phyloP scores from a whole-genome alignment of 2,888 invertebrate species.

The Scelioninae gen. 1 region DNA sequence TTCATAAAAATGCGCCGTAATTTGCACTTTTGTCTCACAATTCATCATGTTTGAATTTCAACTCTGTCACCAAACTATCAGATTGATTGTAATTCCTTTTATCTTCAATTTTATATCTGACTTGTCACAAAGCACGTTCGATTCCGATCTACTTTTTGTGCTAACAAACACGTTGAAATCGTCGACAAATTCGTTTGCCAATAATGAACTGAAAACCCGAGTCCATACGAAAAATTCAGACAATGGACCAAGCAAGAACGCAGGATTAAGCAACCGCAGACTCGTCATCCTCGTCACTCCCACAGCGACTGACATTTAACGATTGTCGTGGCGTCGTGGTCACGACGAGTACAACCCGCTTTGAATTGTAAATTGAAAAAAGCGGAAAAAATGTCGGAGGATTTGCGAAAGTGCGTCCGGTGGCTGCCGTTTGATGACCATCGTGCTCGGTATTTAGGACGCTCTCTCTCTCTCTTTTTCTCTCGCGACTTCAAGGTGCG shows the following conservation, averaged over 20 bases:
- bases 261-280: background rate
- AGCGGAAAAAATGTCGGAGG: background rate
- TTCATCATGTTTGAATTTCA: too few relatives aligned
- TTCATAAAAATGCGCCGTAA: too few relatives aligned
- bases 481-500: slow-evolving; percentile 39
- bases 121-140: too few relatives aligned
- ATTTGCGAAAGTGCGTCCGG: slow-evolving; percentile 30
- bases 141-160: too few relatives aligned
- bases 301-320: slow-evolving; percentile 14
- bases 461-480: slow-evolving; percentile 40
- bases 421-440: slow-evolving; percentile 12
- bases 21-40: too few relatives aligned
- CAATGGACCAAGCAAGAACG: background rate
- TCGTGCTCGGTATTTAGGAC: slow-evolving; percentile 25
- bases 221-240: background rate
- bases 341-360: background rate
- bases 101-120: too few relatives aligned
- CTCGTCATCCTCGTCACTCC: slow-evolving; percentile 5
- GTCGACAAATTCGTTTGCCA: too few relatives aligned
- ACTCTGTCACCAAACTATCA: too few relatives aligned
- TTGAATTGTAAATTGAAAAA: background rate
- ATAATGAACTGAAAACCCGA: too few relatives aligned
- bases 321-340: slow-evolving; percentile 7
- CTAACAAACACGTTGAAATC: too few relatives aligned
- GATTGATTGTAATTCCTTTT: too few relatives aligned